Conservation (phyloP, 1,140 invertebrate genomes). For the Adelges cooleyi region DNA sequence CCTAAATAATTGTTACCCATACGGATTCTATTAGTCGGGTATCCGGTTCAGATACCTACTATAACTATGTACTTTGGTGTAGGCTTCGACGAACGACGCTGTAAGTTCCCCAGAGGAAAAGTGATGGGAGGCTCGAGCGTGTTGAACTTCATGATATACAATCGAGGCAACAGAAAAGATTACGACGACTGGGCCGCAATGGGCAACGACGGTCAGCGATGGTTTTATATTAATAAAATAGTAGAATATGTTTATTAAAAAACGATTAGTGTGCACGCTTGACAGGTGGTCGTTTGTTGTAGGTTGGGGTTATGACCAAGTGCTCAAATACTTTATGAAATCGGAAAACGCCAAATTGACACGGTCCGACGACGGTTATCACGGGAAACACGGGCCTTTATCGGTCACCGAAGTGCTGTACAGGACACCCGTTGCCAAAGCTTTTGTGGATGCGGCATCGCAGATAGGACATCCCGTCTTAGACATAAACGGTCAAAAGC, state of each 20-base stretch:
- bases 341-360: conserved; percentile 37
- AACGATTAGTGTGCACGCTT: too few relatives aligned
- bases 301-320: conserved; percentile 43
- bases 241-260: too few relatives aligned
- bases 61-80: not conserved
- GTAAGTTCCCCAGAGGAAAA: conserved; percentile 38
- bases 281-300: too few relatives aligned
- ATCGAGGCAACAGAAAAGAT: conserved; percentile 46
- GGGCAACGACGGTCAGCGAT: conserved; percentile 49
- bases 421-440: conserved; percentile 43
- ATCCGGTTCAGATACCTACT: not conserved
- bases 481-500: conserved; percentile 48
- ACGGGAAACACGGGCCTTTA: conserved; percentile 50
- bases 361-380: conserved; percentile 16
- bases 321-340: conserved; percentile 45
- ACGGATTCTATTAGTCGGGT: too few relatives aligned
- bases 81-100: conserved; percentile 37
- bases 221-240: too few relatives aligned
- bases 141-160: conserved; percentile 53
- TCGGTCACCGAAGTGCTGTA: conserved; percentile 54
- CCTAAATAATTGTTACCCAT: too few relatives aligned
- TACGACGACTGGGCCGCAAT: conserved; percentile 46
- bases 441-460: conserved; percentile 45
- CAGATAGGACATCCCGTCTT: conserved; percentile 45
- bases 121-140: conserved; percentile 51